Evolutionary conservation across 2,797 vertebrate genomes (phyloP).

Genomic region (Gorsachius magnificus): DNA sequence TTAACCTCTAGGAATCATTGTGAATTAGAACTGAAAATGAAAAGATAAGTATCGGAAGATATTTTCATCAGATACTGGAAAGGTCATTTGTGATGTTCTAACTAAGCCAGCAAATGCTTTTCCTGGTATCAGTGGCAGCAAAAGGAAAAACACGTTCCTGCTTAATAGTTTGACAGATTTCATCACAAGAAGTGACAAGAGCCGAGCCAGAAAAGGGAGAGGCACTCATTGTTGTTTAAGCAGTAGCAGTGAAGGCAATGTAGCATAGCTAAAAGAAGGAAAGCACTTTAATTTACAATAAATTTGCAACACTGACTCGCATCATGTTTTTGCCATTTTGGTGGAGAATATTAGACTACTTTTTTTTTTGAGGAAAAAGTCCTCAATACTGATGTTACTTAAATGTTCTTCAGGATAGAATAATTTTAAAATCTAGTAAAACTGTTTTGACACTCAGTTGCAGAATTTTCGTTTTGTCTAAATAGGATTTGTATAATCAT

Average conservation of each 20-base stretch:
- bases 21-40: constrained; percentile 9
- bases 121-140: background rate
- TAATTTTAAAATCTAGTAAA: background rate
- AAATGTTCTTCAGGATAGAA: background rate
- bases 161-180: background rate
- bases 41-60: background rate
- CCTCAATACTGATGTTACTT: background rate
- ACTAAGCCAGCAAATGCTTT: background rate
- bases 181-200: background rate
- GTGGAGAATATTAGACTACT: background rate
- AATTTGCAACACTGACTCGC: background rate
- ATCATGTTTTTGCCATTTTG: background rate
- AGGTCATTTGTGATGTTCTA: background rate
- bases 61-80: background rate
- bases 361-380: background rate
- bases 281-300: background rate
- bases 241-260: background rate
- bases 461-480: background rate
- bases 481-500: background rate
- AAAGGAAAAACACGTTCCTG: background rate
- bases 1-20: background rate
- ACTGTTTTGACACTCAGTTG: background rate
- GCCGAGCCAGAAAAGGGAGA: background rate
- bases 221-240: background rate
- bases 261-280: background rate